A percentile compares a stretch with the other conserved stretches of the same genome.
phyloP scores from a whole-genome alignment of 2,797 vertebrate genomes.

The Sphaeramia orbicularis region DNA sequence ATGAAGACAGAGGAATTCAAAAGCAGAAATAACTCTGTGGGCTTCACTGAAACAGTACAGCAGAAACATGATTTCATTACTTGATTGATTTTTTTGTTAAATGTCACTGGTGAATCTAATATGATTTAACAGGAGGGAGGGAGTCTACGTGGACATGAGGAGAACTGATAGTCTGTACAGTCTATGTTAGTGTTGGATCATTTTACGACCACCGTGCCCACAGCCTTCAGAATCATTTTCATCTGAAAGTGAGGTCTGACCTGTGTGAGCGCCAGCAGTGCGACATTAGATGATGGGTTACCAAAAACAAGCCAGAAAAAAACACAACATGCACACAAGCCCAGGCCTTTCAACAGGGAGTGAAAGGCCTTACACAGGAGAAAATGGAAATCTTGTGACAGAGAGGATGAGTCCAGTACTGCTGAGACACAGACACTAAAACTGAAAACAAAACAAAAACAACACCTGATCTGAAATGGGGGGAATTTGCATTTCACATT shows the following conservation, averaged over 20 bases:
- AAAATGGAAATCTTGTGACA: constrained; percentile 50
- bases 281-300: background rate
- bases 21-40: too few species aligned
- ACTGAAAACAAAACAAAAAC: background rate
- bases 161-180: too few species aligned
- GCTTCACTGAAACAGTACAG: too few species aligned
- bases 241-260: background rate
- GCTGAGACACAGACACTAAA: background rate
- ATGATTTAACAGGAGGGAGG: too few species aligned
- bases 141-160: too few species aligned
- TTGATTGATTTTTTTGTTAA: too few species aligned
- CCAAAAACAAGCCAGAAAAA: constrained; percentile 5
- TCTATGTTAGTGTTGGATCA: background rate
- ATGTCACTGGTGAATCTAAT: too few species aligned
- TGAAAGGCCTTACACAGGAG: background rate
- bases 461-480: background rate
- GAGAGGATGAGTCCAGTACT: constrained; percentile 1
- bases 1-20: too few species aligned
- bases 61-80: too few species aligned
- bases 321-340: constrained; percentile 8
- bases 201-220: background rate
- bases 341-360: background rate
- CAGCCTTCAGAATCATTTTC: background rate
- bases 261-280: too few species aligned
- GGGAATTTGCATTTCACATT: too few species aligned